Evolutionary conservation across 1,140 invertebrate genomes (phyloP).

Genomic region (Drusus annulatus): DNA sequence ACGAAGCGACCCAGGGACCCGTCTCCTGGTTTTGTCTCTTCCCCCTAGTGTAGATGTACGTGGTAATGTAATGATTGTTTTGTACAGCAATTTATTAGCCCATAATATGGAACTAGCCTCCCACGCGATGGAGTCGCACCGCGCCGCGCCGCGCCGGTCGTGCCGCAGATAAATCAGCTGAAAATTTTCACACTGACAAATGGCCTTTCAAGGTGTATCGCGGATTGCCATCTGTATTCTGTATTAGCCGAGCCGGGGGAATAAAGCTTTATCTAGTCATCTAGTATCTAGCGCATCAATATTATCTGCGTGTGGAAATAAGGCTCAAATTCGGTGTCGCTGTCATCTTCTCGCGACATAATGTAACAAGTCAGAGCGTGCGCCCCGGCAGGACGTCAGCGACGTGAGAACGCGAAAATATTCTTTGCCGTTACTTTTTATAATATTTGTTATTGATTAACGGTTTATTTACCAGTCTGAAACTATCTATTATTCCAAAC

Average conservation of each 20-base stretch:
- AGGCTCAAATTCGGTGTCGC: conserved; percentile 13
- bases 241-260: conserved; percentile 7
- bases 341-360: background rate
- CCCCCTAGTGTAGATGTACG: too few species aligned
- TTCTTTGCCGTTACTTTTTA: conserved; percentile 19
- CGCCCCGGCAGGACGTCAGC: background rate
- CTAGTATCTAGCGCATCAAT: too few species aligned
- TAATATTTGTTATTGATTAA: conserved; percentile 33
- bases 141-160: background rate
- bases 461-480: background rate
- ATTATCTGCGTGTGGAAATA: conserved; percentile 6
- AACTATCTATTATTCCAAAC: background rate
- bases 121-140: background rate
- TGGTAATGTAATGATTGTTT: too few species aligned
- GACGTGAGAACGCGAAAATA: conserved; percentile 32
- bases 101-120: background rate
- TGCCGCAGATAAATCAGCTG: conserved; percentile 35
- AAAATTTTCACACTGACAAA: conserved; percentile 40
- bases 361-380: background rate
- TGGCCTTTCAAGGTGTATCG: conserved; percentile 12
- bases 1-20: too few species aligned
- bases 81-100: too few species aligned
- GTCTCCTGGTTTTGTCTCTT: too few species aligned
- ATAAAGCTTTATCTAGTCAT: conserved; percentile 10
- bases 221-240: conserved; percentile 8